Base-by-base conservation (phyloP, 2,113 vertebrate genomes). In the Hemichromis elongatus region DNA sequence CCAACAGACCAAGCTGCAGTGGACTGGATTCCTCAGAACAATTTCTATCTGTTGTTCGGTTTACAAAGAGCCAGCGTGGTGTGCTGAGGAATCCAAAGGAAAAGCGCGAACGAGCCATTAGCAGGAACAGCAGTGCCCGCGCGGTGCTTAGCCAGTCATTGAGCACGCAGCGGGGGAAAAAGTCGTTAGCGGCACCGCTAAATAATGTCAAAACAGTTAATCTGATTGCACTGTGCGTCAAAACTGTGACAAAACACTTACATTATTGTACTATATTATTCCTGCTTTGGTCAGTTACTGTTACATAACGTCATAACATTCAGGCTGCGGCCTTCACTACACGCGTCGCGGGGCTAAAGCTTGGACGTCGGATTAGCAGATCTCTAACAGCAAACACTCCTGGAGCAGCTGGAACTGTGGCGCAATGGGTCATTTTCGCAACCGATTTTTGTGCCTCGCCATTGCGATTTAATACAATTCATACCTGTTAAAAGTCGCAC, bases 401-500 rank as follows among this genome's bases (percentile, higher is more conserved):
- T 68, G 37, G 24, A 50, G 16, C 42, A 50, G 42, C 68, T 47
- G 18, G 0, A 24, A 6, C 9, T 19, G 50, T 5, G 45, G 14
- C 21, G 16, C 16, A 10, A 12, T 18, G 26, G 33, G 5, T 52
- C 9, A 1, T 3, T 53, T 42, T 28, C 68, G 14, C 45, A 7
- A 19, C 24, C 24, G 42, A 47, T 10, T 18, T 73, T 50, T 50
- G 0, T 30, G 16, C n/a, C 37, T 68, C 40, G 16, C 45, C 28
- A 50, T 73, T 28, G 30, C 9, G 68, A 1, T 14, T 14, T 30
- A 28, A 47, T 16, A 3, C 3, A 7, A 19, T 30, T 70, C 56
- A 3, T 91, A 93, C 92, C 92, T 86, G 55, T 40, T 50, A 30
- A 78, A 21, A 80, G 63, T 19, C n/a, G 50, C 6, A 6, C 6